phyloP scores from a whole-genome alignment of 2,888 invertebrate genomes.

The Merodon equestris region DNA sequence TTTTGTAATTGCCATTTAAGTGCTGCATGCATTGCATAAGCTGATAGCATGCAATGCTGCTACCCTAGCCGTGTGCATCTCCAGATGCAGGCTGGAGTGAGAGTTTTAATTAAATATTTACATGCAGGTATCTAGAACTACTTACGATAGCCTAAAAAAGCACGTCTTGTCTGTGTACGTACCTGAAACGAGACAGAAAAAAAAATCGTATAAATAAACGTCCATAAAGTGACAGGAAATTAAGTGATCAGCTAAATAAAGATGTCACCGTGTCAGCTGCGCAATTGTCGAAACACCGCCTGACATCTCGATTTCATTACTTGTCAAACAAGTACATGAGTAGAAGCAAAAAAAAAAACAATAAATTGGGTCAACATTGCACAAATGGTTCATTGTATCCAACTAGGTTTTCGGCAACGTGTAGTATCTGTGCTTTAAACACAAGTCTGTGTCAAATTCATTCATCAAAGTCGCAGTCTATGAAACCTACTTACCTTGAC shows the following conservation, averaged over 20 bases:
- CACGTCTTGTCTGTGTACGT: slow-evolving; percentile 5
- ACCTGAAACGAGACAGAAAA: slow-evolving; percentile 36
- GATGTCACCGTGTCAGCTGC: slow-evolving; percentile 15
- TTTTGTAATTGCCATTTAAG: slow-evolving; percentile 52
- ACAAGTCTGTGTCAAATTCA: not conserved
- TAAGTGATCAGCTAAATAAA: slow-evolving; percentile 8
- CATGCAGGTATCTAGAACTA: not conserved
- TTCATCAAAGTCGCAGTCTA: slow-evolving; percentile 15
- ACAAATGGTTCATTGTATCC: slow-evolving; percentile 36
- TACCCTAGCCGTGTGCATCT: too few relatives aligned
- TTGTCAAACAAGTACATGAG: too few relatives aligned
- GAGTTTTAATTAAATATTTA: too few relatives aligned
- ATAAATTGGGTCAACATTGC: slow-evolving; percentile 36
- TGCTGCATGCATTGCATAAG: slow-evolving; percentile 44
- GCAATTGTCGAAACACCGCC: slow-evolving; percentile 18
- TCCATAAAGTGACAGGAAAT: not conserved
- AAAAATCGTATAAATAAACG: not conserved
- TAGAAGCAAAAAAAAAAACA: slow-evolving; percentile 10
- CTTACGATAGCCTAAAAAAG: slow-evolving; percentile 5
- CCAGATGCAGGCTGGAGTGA: too few relatives aligned
- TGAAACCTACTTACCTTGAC: slow-evolving; percentile 24
- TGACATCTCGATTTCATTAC: slow-evolving; percentile 7
- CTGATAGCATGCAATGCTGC: slow-evolving; percentile 10
- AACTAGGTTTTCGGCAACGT: slow-evolving; percentile 4
- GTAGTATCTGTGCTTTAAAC: not conserved